phyloP scores from a whole-genome alignment of 2,888 invertebrate species.

The Aproaerema taeniolella region DNA sequence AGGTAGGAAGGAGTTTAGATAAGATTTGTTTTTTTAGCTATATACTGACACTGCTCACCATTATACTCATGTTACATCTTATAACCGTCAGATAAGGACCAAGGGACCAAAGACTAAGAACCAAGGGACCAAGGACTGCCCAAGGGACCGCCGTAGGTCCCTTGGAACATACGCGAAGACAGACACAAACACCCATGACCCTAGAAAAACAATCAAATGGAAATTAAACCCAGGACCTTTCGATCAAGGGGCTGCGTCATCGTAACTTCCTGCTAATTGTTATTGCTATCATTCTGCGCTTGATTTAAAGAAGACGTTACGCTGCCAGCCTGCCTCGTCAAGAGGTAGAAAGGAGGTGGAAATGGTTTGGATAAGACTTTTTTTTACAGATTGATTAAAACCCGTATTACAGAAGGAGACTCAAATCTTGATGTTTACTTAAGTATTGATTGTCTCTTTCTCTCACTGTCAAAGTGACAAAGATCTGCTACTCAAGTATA shows the following conservation, averaged over 20 bases:
- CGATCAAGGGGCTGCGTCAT: too few relatives aligned
- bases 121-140: background rate
- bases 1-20: conserved; percentile 17
- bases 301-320: conserved; percentile 70
- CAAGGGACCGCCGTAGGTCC: too few relatives aligned
- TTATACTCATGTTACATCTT: too few relatives aligned
- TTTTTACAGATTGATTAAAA: too few relatives aligned
- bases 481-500: too few relatives aligned
- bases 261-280: conserved; percentile 66
- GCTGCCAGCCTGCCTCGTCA: conserved; percentile 36
- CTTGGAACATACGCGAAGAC: background rate
- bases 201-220: too few relatives aligned
- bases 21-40: conserved; percentile 3
- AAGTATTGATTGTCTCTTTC: too few relatives aligned
- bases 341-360: conserved; percentile 16
- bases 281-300: conserved; percentile 65
- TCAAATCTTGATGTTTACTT: too few relatives aligned
- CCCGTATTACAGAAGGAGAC: too few relatives aligned
- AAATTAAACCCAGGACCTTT: too few relatives aligned
- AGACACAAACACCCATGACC: background rate
- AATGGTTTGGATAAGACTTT: conserved; percentile 18
- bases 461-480: too few relatives aligned
- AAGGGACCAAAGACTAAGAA: background rate
- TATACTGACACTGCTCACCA: background rate
- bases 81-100: background rate